Evolutionary conservation across 2,888 invertebrate species (phyloP).

Genomic region (Drosophila longiperda): DNA sequence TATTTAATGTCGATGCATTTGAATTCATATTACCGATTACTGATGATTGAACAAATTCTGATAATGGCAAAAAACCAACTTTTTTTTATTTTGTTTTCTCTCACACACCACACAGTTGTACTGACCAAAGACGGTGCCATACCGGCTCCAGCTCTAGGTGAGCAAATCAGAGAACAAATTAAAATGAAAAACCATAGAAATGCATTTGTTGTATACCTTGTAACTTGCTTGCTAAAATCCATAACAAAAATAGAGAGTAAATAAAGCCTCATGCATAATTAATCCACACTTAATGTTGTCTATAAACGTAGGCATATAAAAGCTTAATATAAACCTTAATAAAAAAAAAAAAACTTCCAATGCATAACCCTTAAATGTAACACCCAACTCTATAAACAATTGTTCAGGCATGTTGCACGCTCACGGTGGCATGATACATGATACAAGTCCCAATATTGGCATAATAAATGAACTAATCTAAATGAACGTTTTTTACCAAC

Average conservation of each 20-base stretch:
- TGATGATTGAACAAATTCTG: slow-evolving; percentile 37
- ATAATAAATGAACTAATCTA: slow-evolving; percentile 2
- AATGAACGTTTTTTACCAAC: slow-evolving; percentile 8
- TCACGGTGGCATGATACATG: slow-evolving; percentile 61
- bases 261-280: slow-evolving; percentile 20
- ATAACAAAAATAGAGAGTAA: background rate
- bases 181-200: slow-evolving; percentile 32
- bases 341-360: background rate
- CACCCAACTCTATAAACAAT: slow-evolving; percentile 20
- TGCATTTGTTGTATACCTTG: slow-evolving; percentile 53
- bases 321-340: background rate
- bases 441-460: slow-evolving; percentile 43
- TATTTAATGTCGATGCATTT: slow-evolving; percentile 46
- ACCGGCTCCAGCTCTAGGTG: slow-evolving; percentile 86
- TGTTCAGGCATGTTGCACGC: slow-evolving; percentile 60
- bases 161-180: slow-evolving; percentile 75
- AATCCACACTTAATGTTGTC: slow-evolving; percentile 43
- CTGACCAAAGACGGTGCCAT: slow-evolving; percentile 86
- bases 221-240: slow-evolving; percentile 45
- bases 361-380: slow-evolving; percentile 26
- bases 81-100: slow-evolving; percentile 68
- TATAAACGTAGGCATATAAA: slow-evolving; percentile 40
- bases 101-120: slow-evolving; percentile 81
- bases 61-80: slow-evolving; percentile 45
- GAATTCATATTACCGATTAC: slow-evolving; percentile 25